Evolutionary conservation across 1,140 invertebrate species (phyloP).

Genomic region (Branchinecta lindahli): DNA sequence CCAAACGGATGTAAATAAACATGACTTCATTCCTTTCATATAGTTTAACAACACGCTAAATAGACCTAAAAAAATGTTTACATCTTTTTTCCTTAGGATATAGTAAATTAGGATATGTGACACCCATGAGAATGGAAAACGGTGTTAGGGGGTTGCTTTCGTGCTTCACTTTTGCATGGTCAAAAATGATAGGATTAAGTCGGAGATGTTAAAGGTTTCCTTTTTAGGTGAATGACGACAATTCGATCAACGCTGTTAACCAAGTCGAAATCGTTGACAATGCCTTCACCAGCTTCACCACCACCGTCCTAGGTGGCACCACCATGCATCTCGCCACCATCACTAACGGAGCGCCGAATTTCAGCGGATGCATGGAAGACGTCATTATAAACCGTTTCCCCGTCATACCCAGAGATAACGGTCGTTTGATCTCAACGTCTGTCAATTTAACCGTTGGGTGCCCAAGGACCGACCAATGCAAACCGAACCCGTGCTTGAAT

Average conservation of each 20-base stretch:
- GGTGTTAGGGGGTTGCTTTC: no score
- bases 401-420: constrained; percentile 34
- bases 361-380: constrained; percentile 83
- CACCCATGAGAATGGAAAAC: no score
- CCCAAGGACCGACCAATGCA: constrained; percentile 57
- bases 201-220: constrained; percentile 11
- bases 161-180: no score
- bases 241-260: constrained; percentile 70
- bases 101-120: no score
- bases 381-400: constrained; percentile 67
- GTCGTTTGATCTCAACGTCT: constrained; percentile 7
- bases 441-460: constrained; percentile 40
- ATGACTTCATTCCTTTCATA: no score
- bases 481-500: constrained; percentile 62
- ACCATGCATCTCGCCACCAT: constrained; percentile 32
- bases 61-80: no score
- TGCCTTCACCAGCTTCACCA: constrained; percentile 31
- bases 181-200: no score
- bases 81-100: no score
- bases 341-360: constrained; percentile 41
- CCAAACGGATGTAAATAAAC: no score
- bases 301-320: constrained; percentile 59
- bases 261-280: constrained; percentile 50
- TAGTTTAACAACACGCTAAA: no score
- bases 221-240: constrained; percentile 62